phyloP scores from a whole-genome alignment of 1,140 invertebrate species.

The Drosophila bocqueti region DNA sequence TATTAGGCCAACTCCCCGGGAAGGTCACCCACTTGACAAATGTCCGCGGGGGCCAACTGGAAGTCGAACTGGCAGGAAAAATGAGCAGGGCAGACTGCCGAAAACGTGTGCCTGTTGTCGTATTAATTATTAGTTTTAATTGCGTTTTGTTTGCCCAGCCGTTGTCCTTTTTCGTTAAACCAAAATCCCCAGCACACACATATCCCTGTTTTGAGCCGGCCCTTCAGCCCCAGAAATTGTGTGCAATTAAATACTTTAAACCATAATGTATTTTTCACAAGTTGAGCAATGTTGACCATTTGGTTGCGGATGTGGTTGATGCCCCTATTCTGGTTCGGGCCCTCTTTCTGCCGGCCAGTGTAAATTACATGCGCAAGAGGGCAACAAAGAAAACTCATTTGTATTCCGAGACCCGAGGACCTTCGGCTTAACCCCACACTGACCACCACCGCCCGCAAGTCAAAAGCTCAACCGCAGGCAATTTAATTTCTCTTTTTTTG shows the following conservation, averaged over 20 bases:
- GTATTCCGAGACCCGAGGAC: conserved; percentile 53
- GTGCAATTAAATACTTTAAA: conserved; percentile 79
- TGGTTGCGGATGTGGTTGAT: conserved; percentile 69
- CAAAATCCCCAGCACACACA: conserved; percentile 10
- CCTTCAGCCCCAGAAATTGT: conserved; percentile 57
- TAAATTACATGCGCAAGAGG: conserved; percentile 69
- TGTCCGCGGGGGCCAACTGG: conserved; percentile 37
- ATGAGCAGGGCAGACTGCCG: background rate
- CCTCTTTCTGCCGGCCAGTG: conserved; percentile 28
- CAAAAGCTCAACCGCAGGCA: conserved; percentile 78
- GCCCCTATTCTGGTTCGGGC: conserved; percentile 14
- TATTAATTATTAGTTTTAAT: conserved; percentile 83
- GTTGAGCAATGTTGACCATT: conserved; percentile 82
- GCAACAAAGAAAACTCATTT: conserved; percentile 75
- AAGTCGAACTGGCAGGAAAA: conserved; percentile 1
- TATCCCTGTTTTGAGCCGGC: conserved; percentile 10
- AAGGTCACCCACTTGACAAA: conserved; percentile 71
- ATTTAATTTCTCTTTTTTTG: conserved; percentile 61
- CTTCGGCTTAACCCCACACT: conserved; percentile 31
- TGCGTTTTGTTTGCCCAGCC: conserved; percentile 68
- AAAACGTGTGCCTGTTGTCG: conserved; percentile 63
- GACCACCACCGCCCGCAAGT: conserved; percentile 59
- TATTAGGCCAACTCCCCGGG: conserved; percentile 64
- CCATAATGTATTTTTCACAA: conserved; percentile 83
- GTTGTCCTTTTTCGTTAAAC: conserved; percentile 15